Conservation (phyloP, 1,140 invertebrate species). For the Eueides isabella region DNA sequence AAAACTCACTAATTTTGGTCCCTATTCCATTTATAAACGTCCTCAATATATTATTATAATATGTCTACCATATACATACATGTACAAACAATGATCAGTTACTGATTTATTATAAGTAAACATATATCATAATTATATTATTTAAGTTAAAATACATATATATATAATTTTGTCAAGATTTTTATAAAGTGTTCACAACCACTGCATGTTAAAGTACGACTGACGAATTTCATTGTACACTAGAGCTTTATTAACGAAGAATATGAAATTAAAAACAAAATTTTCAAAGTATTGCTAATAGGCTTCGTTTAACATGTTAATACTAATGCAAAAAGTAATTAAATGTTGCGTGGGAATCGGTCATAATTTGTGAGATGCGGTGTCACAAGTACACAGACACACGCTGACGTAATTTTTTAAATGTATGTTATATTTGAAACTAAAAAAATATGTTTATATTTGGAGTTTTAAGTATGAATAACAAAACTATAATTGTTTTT, state of each 20-base stretch:
- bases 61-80: no score
- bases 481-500: no score
- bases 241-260: not conserved
- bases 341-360: conserved; percentile 17
- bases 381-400: conserved; percentile 9
- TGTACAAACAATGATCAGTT: no score
- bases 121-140: no score
- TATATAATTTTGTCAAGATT: no score
- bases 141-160: no score
- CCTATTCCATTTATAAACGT: no score
- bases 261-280: conserved; percentile 2
- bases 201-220: not conserved
- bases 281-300: not conserved
- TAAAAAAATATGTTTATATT: not conserved
- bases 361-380: conserved; percentile 23
- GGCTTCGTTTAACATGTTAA: conserved; percentile 4
- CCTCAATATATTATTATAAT: no score
- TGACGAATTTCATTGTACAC: not conserved
- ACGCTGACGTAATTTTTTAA: conserved; percentile 14
- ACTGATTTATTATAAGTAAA: no score
- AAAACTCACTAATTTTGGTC: no score
- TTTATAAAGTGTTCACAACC: not conserved
- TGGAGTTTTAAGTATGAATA: not conserved
- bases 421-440: not conserved
- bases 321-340: conserved; percentile 24